Conservation (phyloP, 2,797 vertebrate species). For the Oreochromis grahami region DNA sequence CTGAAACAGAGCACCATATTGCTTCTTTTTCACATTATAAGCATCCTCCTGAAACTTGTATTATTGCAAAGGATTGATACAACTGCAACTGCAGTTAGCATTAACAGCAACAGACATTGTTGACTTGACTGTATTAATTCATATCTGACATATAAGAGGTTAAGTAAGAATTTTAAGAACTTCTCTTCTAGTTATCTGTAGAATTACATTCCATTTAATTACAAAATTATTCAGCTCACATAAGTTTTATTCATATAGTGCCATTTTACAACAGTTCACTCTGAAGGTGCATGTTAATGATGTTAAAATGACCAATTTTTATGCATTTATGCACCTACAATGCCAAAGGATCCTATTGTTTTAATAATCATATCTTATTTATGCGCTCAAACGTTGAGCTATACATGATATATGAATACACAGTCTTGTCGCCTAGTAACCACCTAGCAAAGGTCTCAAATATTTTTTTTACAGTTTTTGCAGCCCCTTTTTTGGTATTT, state of each 20-base stretch:
- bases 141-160: not conserved
- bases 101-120: not conserved
- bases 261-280: not conserved
- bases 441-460: not conserved
- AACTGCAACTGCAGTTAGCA: not conserved
- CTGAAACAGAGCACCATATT: not conserved
- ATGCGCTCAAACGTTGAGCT: not conserved
- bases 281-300: not conserved
- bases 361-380: not conserved
- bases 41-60: not conserved
- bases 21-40: not conserved
- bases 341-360: not conserved
- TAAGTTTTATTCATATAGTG: not conserved
- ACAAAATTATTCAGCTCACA: not conserved
- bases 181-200: not conserved
- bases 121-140: not conserved
- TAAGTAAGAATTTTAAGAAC: not conserved
- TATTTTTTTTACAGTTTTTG: accelerated
- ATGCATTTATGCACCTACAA: not conserved
- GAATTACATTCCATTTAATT: not conserved
- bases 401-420: not conserved
- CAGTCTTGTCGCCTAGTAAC: not conserved
- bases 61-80: not conserved
- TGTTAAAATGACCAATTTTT: not conserved
- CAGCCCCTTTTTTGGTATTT: not conserved